A percentile compares a stretch with the other conserved stretches of the same genome.
Conservation (phyloP, 2,797 vertebrate species). For the Echeneis naucrates region DNA sequence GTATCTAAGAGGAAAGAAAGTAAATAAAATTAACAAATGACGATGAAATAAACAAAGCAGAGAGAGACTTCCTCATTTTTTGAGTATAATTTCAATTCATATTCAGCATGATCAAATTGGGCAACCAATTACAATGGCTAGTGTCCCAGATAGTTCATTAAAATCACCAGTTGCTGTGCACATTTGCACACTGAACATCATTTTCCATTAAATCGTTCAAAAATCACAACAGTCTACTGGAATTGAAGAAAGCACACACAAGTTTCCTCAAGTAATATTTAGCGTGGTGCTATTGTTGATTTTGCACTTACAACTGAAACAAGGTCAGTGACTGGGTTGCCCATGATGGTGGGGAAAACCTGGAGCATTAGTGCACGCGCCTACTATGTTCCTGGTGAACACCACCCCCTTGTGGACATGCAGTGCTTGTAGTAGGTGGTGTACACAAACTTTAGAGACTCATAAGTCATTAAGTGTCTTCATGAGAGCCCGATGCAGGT, state of each 20-base stretch:
- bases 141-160: conserved; percentile 66
- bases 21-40: conserved; percentile 88
- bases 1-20: conserved; percentile 89
- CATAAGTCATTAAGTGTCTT: conserved; percentile 73
- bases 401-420: conserved; percentile 74
- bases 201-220: conserved; percentile 61
- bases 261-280: conserved; percentile 73
- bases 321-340: conserved; percentile 55
- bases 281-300: conserved; percentile 70
- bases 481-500: conserved; percentile 48
- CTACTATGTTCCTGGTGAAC: conserved; percentile 66
- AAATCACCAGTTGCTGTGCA: conserved; percentile 70
- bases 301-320: conserved; percentile 67
- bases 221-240: conserved; percentile 59
- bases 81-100: conserved; percentile 67
- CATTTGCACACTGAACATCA: conserved; percentile 63
- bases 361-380: conserved; percentile 50
- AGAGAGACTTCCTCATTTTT: conserved; percentile 71
- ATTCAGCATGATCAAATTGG: conserved; percentile 70
- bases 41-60: conserved; percentile 85
- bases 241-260: too few relatives aligned
- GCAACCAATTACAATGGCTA: conserved; percentile 68
- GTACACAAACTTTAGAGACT: conserved; percentile 75
- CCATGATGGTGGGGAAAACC: conserved; percentile 51
- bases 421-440: conserved; percentile 69